These are phyloP conservation scores for Pelecanus crispus DNA, from an alignment of 2,113 vertebrate species.

Conservation along the genomic window DNA sequence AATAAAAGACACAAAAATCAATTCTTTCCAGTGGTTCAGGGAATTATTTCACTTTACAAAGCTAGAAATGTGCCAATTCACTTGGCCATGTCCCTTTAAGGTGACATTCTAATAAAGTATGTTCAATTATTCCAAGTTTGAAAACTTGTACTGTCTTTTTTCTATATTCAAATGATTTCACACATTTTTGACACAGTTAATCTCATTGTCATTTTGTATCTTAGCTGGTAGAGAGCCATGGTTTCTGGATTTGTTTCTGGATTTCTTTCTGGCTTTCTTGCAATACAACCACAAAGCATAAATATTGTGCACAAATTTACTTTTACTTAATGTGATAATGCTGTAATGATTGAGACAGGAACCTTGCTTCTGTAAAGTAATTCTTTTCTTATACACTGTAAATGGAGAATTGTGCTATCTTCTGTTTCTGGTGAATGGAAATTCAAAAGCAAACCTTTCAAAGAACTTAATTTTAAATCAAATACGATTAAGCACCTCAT, in stretches of 20 bases:
- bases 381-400: background rate
- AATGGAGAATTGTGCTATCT: background rate
- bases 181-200: background rate
- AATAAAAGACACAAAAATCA: constrained; percentile 19
- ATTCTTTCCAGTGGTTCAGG: background rate
- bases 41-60: background rate
- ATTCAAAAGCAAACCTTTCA: background rate
- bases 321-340: background rate
- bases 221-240: background rate
- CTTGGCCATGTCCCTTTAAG: background rate
- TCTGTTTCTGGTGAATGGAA: background rate
- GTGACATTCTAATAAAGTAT: background rate
- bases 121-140: background rate
- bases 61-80: background rate
- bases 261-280: background rate
- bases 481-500: background rate
- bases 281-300: background rate
- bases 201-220: background rate
- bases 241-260: background rate
- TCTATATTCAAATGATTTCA: background rate
- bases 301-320: background rate
- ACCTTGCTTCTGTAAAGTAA: background rate
- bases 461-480: background rate
- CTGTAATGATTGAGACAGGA: background rate
- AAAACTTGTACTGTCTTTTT: background rate